These are phyloP conservation scores for Teinopalpus imperialis DNA, from an alignment of 2,888 invertebrate genomes.

Conservation along the genomic window DNA sequence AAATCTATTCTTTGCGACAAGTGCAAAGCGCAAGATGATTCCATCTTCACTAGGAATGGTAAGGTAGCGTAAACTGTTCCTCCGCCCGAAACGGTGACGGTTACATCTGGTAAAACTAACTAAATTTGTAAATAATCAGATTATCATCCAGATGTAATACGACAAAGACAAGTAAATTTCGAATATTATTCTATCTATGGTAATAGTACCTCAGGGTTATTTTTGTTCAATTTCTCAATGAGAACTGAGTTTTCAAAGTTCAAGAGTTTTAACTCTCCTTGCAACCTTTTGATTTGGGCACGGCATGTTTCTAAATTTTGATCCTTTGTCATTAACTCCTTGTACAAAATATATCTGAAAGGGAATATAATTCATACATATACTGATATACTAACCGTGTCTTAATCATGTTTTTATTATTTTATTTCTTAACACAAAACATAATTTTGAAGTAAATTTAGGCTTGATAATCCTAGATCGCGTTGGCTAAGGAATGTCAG, in stretches of 20 bases:
- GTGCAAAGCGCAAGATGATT: no score
- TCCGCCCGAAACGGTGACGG: no score
- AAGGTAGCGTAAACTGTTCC: no score
- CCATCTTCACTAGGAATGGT: no score
- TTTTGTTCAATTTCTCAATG: constrained; percentile 74
- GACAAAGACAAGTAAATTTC: no score
- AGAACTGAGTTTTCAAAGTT: constrained; percentile 83
- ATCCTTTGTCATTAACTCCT: constrained; percentile 84
- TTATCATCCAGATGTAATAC: no score
- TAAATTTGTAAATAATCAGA: no score
- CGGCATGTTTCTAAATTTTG: constrained; percentile 83
- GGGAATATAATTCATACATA: constrained; percentile 20
- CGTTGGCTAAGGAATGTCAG: neutral
- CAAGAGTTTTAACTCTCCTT: constrained; percentile 84
- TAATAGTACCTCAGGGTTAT: constrained; percentile 57
- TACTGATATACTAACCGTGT: constrained; percentile 44
- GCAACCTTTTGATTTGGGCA: constrained; percentile 82
- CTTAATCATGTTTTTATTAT: constrained; percentile 43
- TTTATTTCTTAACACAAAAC: constrained; percentile 21
- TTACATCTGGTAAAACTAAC: no score
- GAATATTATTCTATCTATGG: no score
- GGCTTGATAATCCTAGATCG: constrained; percentile 7
- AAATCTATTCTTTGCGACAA: no score
- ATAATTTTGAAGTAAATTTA: constrained; percentile 6
- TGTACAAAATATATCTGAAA: constrained; percentile 83